Base-by-base conservation (phyloP, 2,113 vertebrate genomes). In the Sphyrna mokarran region DNA sequence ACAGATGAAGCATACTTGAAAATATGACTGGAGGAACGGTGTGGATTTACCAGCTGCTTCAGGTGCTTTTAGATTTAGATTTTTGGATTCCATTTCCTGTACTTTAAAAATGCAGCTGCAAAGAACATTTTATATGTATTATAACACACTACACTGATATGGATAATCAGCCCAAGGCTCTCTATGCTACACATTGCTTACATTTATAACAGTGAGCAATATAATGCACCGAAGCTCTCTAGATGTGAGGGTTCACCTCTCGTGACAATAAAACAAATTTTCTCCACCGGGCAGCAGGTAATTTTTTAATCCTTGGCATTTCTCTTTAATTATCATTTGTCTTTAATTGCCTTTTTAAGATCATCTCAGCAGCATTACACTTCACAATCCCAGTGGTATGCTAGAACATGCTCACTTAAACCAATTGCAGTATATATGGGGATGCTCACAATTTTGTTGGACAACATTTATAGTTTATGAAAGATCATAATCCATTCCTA, bases 281-380 rank as follows among this genome's bases (percentile, higher is more conserved):
- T 22, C n/a, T 63, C 89, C 61, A 66, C 61, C 40, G 33, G n/a
- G 33, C n/a, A 93, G 6, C 61, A 40, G 86, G 61, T 66, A 93
- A 66, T 93, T 37, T 93, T 66, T 93, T 61, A 93, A 93, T 18
- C n/a, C 33, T 93, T 93, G 89, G 89, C 61, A 93, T 93, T 68
- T 33, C 61, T 68, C 89, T 89, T 89, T 93, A 68, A 93, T 93
- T 93, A 68, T 93, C n/a, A n/a, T 40, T 63, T 66, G 89, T 22
- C 89, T 93, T 93, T 93, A 93, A 93, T 93, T 93, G 89, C 61
- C 61, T 68, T 93, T 93, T 68, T 66, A 37, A 68, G 89, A 93
- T 66, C 89, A 20, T 66, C 89, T 68, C 6, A n/a, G 89, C 61
- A 66, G 33, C 33, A 93, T 20, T 93, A 43, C 1, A 93, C 40